Base-by-base conservation (phyloP, 2,888 invertebrate genomes). In the Agrotis segetum region DNA sequence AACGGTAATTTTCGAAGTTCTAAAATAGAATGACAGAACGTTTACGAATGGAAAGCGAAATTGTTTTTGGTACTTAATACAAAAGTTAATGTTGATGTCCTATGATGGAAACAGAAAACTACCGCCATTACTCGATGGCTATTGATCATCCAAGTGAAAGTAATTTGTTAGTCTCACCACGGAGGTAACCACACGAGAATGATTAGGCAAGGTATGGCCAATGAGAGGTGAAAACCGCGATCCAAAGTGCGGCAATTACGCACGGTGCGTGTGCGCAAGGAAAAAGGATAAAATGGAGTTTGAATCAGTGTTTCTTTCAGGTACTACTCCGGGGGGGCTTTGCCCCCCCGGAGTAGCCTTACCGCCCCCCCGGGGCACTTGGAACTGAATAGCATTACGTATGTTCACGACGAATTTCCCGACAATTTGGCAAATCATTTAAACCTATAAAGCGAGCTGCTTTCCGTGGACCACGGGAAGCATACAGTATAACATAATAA, bases 111-210 rank as follows among this genome's bases (percentile, higher is more conserved):
- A 85, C 77, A 88, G 85, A 84, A 89, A 85, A 85, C 76, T 82
- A 80, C 81, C 69, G 70, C 47, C 68, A 78, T 77, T 74, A 71
- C 52, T 64, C 70, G 70, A 85, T 83, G 67, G 73, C 60, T 78
- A 85, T 85, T 84, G 83, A 80, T 86, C 86, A 87, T 85, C 87
- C 85, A 83, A 91, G 93, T 92, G 94, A 94, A 94, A 94, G 94
- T 93, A 90, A 91, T 92, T 90, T 90, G 85, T 87, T 82, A 78
- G 83, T 73, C 76, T 88, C 77, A 88, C 92, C 92, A 85, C 92
- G 91, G 77, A 85, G 74, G 81, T 82, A 61, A 87, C 89, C 87
- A 87, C 90, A 88, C 87, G 74, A 84, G 88, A 86, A 86, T 84
- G 86, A 89, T 87, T 87, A 88, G 85, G 83, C 86, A 88, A 85